Base-by-base conservation (phyloP, 2,888 invertebrate genomes). In the Himalopsyche anomala region DNA sequence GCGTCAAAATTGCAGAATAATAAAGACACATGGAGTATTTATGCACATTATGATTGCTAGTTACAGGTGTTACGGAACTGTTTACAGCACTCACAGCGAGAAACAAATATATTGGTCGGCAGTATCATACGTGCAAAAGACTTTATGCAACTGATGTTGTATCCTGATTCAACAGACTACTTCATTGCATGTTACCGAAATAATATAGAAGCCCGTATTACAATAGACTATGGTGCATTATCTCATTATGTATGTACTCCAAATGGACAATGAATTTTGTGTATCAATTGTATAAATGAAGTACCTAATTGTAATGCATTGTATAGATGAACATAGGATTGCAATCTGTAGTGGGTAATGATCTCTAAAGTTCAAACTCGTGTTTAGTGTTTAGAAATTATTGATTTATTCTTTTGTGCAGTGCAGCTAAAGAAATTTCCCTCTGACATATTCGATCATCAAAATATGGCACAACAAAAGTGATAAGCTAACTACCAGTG, bases 111-210 rank as follows among this genome's bases (percentile, higher is more conserved):
- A 36, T 36, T 5, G 12, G 38, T 74, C 74, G 19, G 74, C 74
- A 74, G 36, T 74, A 74, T 74, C 74, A 74, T 15, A 38, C 74
- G 38, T 36, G 15, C 74, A 28, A 74, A 74, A 38, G 74, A 36
- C 56, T 85, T 85, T 83, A 85, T 85, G 85, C 85, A 85, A 83
- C 85, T 85, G 85, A 45, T 83, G 54, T 80, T 83, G 19, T 81
- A 56, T 74, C 51, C 81, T 38, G 74, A 36, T 74, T 74, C n/a
- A 74, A 74, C 36, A 74, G 36, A 74, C 74, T 74, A 12, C 74
- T 36, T 38, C 28, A 36, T 36, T 74, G 74, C 36, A 74, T 74
- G 74, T 74, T 36, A 74, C 74, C 74, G 12, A 74, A 74, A 74
- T 74, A 74, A 74, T 36, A 74, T 15, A 74, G 38, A 74, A 36